Percentiles rank a stretch among this genome's conserved stretches.
phyloP scores from a whole-genome alignment of 2,797 vertebrate genomes.

The Pempheris klunzingeri region DNA sequence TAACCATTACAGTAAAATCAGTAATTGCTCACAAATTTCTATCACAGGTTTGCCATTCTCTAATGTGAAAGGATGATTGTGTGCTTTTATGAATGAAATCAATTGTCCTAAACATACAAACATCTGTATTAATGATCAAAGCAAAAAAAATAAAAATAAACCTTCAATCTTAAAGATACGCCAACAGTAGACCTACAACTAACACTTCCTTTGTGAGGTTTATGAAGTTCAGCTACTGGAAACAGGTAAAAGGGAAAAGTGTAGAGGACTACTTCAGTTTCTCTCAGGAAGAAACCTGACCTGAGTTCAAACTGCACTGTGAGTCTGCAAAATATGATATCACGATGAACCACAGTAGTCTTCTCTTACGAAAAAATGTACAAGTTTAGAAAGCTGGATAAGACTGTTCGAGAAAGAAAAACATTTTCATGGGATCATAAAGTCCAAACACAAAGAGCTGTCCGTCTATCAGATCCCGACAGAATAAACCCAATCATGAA shows the following conservation, averaged over 20 bases:
- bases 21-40: not conserved
- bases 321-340: constrained; percentile 7
- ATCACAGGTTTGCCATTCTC: not conserved
- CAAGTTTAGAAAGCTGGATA: not conserved
- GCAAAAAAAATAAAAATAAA: not conserved
- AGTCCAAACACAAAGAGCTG: not conserved
- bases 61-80: not conserved
- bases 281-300: constrained; percentile 4
- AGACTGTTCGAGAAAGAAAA: not conserved
- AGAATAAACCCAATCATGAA: constrained; percentile 7
- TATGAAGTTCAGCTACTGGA: not conserved
- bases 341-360: not conserved
- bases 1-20: not conserved
- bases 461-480: not conserved
- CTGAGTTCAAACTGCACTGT: not conserved
- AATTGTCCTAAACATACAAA: not conserved
- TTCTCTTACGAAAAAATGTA: not conserved
- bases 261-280: constrained; percentile 1
- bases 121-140: not conserved
- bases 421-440: not conserved
- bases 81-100: not conserved
- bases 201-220: not conserved
- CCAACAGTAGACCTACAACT: not conserved
- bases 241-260: not conserved
- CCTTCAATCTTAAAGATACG: not conserved